Conservation (phyloP, 1,140 invertebrate genomes). For the Caligus rogercresseyi region DNA sequence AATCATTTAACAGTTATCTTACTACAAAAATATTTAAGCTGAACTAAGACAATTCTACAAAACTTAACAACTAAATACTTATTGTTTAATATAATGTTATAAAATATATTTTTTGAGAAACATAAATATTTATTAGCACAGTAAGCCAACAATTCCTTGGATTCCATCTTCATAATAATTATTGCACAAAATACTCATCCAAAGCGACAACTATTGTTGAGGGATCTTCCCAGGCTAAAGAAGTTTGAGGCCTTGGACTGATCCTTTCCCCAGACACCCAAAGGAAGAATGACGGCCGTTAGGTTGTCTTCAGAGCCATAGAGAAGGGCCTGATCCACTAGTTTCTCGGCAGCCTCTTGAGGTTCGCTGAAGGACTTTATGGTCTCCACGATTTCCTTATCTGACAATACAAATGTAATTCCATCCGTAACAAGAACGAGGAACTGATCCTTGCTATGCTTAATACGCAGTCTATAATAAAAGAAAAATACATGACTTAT, state of each 20-base stretch:
- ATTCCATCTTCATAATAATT: too few species aligned
- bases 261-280: constrained; percentile 38
- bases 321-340: constrained; percentile 19
- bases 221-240: constrained; percentile 24
- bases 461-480: constrained; percentile 29
- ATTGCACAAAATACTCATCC: too few species aligned
- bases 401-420: constrained; percentile 34
- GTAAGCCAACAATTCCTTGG: too few species aligned
- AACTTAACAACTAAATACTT: too few species aligned
- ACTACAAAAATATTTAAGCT: too few species aligned
- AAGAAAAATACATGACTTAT: too few species aligned
- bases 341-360: constrained; percentile 32
- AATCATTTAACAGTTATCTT: too few species aligned
- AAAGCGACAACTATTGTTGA: constrained; percentile 22
- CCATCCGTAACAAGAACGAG: constrained; percentile 38
- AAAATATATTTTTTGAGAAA: too few species aligned
- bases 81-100: too few species aligned
- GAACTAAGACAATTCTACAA: too few species aligned
- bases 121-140: too few species aligned
- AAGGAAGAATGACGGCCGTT: constrained; percentile 35
- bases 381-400: constrained; percentile 36
- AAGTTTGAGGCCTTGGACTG: constrained; percentile 26
- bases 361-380: constrained; percentile 32
- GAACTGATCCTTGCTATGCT: constrained; percentile 38
- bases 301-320: constrained; percentile 37